A percentile compares a stretch with the other conserved stretches of the same genome.
phyloP scores from a whole-genome alignment of 1,140 invertebrate genomes.

The Pachypeltis micranthus region DNA sequence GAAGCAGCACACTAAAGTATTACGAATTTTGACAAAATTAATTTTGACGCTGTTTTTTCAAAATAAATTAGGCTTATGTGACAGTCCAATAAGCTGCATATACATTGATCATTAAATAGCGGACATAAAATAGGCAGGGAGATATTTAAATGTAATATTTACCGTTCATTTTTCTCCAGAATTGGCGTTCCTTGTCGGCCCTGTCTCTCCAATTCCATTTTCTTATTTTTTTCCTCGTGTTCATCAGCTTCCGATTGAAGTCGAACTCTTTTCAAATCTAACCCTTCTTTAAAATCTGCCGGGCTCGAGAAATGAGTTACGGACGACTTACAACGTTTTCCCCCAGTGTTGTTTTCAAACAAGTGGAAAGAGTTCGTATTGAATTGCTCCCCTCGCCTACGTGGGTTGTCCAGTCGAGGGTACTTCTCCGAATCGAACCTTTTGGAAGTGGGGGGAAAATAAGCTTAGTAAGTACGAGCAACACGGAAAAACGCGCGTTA shows the following conservation, averaged over 20 bases:
- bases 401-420: conserved; percentile 35
- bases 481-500: no score
- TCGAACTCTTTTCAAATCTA: conserved; percentile 28
- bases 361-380: conserved; percentile 23
- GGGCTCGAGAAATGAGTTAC: conserved; percentile 20
- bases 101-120: no score
- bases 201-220: conserved; percentile 28
- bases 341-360: conserved; percentile 24
- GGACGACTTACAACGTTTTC: conserved; percentile 22
- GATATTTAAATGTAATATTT: not conserved
- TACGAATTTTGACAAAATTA: no score
- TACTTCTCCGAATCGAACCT: conserved; percentile 51
- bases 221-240: conserved; percentile 34
- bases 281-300: conserved; percentile 24
- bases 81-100: no score
- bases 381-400: conserved; percentile 18
- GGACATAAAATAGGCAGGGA: no score
- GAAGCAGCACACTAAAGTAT: no score
- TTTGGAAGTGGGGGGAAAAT: no score
- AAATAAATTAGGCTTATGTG: no score
- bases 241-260: conserved; percentile 19
- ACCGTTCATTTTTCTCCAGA: conserved; percentile 26
- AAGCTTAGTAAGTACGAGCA: no score
- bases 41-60: no score
- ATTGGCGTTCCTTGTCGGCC: conserved; percentile 7